Percentiles rank a stretch among this genome's conserved stretches.
phyloP scores from a whole-genome alignment of 1,140 invertebrate species.

The Platyura marginata region DNA sequence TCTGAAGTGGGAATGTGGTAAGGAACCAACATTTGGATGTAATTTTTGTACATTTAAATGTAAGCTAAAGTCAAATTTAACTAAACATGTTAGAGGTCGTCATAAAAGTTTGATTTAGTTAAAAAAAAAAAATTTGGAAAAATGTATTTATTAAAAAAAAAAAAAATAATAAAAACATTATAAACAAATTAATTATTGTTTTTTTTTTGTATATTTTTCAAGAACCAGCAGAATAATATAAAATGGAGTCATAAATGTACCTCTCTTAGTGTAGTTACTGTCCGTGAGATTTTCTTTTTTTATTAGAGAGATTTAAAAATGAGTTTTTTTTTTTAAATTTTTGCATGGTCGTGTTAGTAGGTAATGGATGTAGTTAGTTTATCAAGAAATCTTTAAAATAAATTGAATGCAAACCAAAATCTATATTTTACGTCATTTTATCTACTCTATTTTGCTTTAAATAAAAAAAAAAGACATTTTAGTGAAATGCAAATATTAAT shows the following conservation, averaged over 20 bases:
- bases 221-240: background rate
- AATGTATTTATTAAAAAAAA: background rate
- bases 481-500: too few species aligned
- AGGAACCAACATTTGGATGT: constrained; percentile 16
- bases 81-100: constrained; percentile 7
- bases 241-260: background rate
- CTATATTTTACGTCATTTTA: too few species aligned
- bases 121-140: background rate
- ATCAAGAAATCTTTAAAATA: too few species aligned
- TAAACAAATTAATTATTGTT: background rate
- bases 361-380: too few species aligned
- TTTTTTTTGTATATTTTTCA: background rate
- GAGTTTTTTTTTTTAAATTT: too few species aligned
- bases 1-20: constrained; percentile 20
- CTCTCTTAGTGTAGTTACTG: background rate
- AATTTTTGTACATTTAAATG: constrained; percentile 13
- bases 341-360: too few species aligned
- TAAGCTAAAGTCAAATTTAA: constrained; percentile 7
- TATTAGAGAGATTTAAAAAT: too few species aligned
- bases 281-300: background rate
- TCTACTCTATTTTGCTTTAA: too few species aligned
- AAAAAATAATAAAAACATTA: background rate
- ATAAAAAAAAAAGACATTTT: too few species aligned
- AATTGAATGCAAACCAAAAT: too few species aligned
- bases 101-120: background rate